Conservation (phyloP, 2,797 vertebrate species). For the Chelmon rostratus region DNA sequence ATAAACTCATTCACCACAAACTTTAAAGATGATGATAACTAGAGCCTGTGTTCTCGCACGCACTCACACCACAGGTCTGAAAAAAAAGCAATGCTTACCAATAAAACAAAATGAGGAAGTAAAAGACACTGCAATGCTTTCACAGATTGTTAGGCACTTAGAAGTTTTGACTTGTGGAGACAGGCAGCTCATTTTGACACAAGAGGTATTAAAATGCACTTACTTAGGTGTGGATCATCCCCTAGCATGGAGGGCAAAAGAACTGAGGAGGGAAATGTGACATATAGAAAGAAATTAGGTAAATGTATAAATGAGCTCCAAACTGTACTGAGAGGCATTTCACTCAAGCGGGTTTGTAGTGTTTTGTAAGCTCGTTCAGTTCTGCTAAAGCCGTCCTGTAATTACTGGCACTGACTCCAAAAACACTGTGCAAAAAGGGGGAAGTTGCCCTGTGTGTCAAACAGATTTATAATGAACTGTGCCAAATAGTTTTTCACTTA, state of each 20-base stretch:
- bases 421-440: slow-evolving; percentile 45
- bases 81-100: slow-evolving; percentile 20
- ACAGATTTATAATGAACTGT: neutral
- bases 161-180: slow-evolving; percentile 32
- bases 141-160: neutral
- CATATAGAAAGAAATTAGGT: slow-evolving; percentile 21
- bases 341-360: neutral
- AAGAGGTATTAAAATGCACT: slow-evolving; percentile 54
- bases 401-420: slow-evolving; percentile 6
- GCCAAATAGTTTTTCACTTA: accelerated
- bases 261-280: slow-evolving; percentile 66
- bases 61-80: slow-evolving; percentile 16
- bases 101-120: slow-evolving; percentile 73
- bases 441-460: slow-evolving; percentile 33
- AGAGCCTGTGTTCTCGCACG: slow-evolving; percentile 7
- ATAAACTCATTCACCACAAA: neutral
- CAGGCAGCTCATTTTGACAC: slow-evolving; percentile 28
- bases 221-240: slow-evolving; percentile 72
- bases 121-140: slow-evolving; percentile 46
- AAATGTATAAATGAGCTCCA: neutral
- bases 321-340: neutral
- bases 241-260: slow-evolving; percentile 72
- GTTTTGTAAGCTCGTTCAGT: neutral
- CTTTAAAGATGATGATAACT: neutral
- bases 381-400: slow-evolving; percentile 6